A percentile compares a stretch with the other conserved stretches of the same genome.
Evolutionary conservation across 2,113 vertebrate genomes (phyloP).

Genomic region (Heptranchias perlo): DNA sequence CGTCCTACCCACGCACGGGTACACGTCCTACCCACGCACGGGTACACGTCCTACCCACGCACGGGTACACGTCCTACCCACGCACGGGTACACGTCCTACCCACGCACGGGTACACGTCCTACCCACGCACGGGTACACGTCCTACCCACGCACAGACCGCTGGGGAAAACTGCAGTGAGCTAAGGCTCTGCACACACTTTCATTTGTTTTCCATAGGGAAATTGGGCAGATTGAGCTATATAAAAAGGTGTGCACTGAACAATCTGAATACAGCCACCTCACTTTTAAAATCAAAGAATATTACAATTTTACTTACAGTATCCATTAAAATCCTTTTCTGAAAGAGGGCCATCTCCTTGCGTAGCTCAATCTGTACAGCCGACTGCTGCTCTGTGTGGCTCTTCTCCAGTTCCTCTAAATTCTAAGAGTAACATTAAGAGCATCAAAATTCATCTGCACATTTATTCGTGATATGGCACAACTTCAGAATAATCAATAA

Average conservation of each 20-base stretch:
- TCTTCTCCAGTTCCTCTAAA: slow-evolving; percentile 43
- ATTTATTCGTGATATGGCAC: too few relatives aligned
- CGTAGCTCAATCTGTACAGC: slow-evolving; percentile 40
- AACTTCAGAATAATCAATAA: background rate
- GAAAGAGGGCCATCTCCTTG: slow-evolving; percentile 45
- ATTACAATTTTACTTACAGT: slow-evolving; percentile 41
- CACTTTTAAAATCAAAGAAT: background rate
- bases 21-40: too few relatives aligned
- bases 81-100: too few relatives aligned
- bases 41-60: too few relatives aligned
- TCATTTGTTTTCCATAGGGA: background rate
- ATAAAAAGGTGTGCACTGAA: background rate
- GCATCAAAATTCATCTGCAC: background rate
- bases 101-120: too few relatives aligned
- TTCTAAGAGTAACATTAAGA: slow-evolving; percentile 31
- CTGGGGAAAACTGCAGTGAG: background rate
- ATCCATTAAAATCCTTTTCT: slow-evolving; percentile 47
- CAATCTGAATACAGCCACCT: background rate
- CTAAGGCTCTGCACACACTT: background rate
- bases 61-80: too few relatives aligned
- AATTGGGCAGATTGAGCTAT: background rate
- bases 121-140: too few relatives aligned
- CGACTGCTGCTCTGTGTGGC: slow-evolving; percentile 40
- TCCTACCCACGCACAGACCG: too few relatives aligned
- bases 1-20: too few relatives aligned